Conservation (phyloP, 2,113 vertebrate genomes). For the Sus scrofa region DNA sequence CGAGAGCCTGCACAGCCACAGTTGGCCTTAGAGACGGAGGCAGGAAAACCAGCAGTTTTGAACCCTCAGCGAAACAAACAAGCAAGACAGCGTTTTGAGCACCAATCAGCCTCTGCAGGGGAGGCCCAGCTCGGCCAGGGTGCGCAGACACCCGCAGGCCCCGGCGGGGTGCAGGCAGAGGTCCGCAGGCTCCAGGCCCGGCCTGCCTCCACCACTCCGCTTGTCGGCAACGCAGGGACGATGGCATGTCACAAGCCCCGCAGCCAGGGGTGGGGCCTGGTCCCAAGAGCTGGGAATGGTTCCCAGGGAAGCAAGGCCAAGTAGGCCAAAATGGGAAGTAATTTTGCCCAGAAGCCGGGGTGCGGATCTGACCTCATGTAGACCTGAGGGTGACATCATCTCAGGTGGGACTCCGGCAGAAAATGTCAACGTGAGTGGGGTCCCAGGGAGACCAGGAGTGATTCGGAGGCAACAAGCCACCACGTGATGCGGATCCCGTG, state of each 20-base stretch:
- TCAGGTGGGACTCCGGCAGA: too few relatives aligned
- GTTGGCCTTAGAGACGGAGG: not conserved
- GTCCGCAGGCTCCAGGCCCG: rapidly evolving
- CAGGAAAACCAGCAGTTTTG: too few relatives aligned
- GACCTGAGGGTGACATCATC: not conserved
- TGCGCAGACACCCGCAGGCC: rapidly evolving
- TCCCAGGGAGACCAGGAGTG: not conserved
- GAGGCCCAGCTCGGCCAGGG: too few relatives aligned
- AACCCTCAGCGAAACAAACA: too few relatives aligned
- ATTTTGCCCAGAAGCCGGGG: not conserved
- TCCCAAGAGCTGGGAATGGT: not conserved
- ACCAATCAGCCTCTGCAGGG: too few relatives aligned
- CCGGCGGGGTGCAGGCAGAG: too few relatives aligned
- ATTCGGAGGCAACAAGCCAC: too few relatives aligned
- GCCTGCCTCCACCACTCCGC: rapidly evolving
- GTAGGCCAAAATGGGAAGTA: not conserved
- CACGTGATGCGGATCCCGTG: rapidly evolving
- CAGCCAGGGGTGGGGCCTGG: not conserved
- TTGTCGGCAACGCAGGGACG: too few relatives aligned
- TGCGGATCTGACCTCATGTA: not conserved
- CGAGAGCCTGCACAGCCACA: not conserved
- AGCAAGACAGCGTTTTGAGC: too few relatives aligned
- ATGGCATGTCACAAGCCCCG: too few relatives aligned
- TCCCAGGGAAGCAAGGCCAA: not conserved
- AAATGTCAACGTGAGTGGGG: not conserved